These are phyloP conservation scores for Macrobrachium nipponense DNA, from an alignment of 1,140 invertebrate genomes.

Conservation along the genomic window DNA sequence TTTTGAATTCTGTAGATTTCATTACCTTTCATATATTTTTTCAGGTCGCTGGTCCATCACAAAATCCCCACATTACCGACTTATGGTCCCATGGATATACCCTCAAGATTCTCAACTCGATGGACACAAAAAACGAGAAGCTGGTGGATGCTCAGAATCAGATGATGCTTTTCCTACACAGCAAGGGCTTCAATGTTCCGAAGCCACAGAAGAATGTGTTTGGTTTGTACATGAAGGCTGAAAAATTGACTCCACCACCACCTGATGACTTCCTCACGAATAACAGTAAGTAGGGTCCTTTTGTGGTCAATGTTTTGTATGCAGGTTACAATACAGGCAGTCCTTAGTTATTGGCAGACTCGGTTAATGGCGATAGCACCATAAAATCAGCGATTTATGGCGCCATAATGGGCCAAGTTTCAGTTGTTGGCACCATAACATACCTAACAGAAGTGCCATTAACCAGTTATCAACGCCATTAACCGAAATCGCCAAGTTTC, in stretches of 20 bases:
- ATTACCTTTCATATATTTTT: neutral
- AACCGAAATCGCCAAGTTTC: too few species aligned
- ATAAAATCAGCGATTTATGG: too few species aligned
- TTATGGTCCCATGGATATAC: slow-evolving; percentile 76
- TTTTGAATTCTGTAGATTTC: neutral
- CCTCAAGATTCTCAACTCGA: slow-evolving; percentile 83
- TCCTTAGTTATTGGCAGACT: too few species aligned
- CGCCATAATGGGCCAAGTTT: too few species aligned
- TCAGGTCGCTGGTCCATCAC: slow-evolving; percentile 37
- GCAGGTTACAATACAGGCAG: too few species aligned
- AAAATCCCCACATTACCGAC: slow-evolving; percentile 65
- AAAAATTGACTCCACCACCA: slow-evolving; percentile 64
- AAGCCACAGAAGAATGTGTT: slow-evolving; percentile 77
- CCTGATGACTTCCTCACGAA: slow-evolving; percentile 18
- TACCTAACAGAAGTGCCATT: too few species aligned
- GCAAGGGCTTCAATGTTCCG: slow-evolving; percentile 75
- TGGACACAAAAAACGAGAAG: slow-evolving; percentile 78
- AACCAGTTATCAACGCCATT: too few species aligned
- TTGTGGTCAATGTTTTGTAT: too few species aligned
- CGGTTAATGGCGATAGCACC: too few species aligned
- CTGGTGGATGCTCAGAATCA: slow-evolving; percentile 80
- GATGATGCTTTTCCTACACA: slow-evolving; percentile 77
- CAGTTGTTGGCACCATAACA: too few species aligned
- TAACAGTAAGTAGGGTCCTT: slow-evolving; percentile 8
- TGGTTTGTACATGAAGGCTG: slow-evolving; percentile 75